Conservation (phyloP, 2,888 invertebrate genomes). For the Acronicta psi region DNA sequence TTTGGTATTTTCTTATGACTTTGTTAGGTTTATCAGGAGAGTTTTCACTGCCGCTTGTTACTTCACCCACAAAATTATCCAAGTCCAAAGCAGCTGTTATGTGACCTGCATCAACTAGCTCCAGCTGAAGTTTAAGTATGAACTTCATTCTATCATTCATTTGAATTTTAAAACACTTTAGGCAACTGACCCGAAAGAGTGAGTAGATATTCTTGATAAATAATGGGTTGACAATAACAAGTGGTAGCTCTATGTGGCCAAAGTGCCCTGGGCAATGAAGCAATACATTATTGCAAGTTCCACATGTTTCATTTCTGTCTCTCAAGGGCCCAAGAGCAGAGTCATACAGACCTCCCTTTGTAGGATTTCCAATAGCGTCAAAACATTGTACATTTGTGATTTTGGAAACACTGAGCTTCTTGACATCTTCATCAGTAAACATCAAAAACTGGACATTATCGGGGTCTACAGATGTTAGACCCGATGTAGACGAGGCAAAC, state of each 20-base stretch:
- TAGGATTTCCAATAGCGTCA: conserved; percentile 94
- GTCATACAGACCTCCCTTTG: conserved; percentile 97
- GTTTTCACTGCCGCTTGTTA: conserved; percentile 73
- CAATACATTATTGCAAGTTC: conserved; percentile 92
- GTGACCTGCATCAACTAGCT: conserved; percentile 92
- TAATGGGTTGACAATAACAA: conserved; percentile 97
- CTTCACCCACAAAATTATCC: conserved; percentile 79
- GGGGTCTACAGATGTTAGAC: conserved; percentile 78
- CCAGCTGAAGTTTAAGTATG: conserved; percentile 91
- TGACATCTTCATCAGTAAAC: conserved; percentile 93
- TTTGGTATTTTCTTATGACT: conserved; percentile 79
- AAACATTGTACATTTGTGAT: conserved; percentile 94
- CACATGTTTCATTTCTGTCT: conserved; percentile 92
- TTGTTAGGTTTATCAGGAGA: conserved; percentile 82
- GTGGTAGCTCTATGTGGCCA: conserved; percentile 97
- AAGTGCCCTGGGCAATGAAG: conserved; percentile 96
- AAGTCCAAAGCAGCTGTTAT: conserved; percentile 92
- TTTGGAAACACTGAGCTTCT: conserved; percentile 94
- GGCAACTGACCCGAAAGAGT: conserved; percentile 91
- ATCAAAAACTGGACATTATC: conserved; percentile 90
- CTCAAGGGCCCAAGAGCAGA: conserved; percentile 92
- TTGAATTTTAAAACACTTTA: conserved; percentile 92
- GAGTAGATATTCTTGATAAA: conserved; percentile 93
- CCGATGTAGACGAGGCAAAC: conserved; percentile 69
- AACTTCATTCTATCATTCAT: conserved; percentile 84